These are phyloP conservation scores for Micromys minutus DNA, from an alignment of 2,113 vertebrate genomes.

Conservation along the genomic window DNA sequence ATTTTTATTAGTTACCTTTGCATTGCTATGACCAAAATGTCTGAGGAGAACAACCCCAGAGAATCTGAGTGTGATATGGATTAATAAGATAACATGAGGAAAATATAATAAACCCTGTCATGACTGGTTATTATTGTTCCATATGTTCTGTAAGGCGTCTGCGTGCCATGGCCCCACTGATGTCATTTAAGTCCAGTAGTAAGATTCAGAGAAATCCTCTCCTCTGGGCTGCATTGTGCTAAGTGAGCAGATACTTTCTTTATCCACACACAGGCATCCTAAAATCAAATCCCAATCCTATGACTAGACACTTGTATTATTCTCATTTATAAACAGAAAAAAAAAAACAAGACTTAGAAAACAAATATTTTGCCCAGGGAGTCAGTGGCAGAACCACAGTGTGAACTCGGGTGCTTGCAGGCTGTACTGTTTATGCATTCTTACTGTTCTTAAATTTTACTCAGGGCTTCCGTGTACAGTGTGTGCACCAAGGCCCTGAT, in stretches of 20 bases:
- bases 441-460: background rate
- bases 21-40: background rate
- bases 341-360: constrained; percentile 39
- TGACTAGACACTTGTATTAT: background rate
- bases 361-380: background rate
- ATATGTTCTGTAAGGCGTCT: background rate
- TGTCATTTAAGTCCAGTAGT: background rate
- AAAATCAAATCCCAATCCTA: background rate
- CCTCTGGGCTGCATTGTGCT: background rate
- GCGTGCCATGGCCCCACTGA: background rate
- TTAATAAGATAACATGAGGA: constrained; percentile 12
- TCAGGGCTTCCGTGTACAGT: background rate
- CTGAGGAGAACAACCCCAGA: background rate
- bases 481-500: background rate
- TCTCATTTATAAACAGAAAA: background rate
- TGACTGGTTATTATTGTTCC: background rate
- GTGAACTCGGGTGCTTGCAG: background rate
- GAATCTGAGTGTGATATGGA: background rate
- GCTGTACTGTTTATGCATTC: background rate
- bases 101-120: background rate
- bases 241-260: background rate
- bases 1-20: background rate
- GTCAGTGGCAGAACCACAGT: background rate
- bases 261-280: background rate
- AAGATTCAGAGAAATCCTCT: background rate